These are phyloP conservation scores for Mungos mungo DNA, from an alignment of 2,113 vertebrate genomes.

Conservation along the genomic window DNA sequence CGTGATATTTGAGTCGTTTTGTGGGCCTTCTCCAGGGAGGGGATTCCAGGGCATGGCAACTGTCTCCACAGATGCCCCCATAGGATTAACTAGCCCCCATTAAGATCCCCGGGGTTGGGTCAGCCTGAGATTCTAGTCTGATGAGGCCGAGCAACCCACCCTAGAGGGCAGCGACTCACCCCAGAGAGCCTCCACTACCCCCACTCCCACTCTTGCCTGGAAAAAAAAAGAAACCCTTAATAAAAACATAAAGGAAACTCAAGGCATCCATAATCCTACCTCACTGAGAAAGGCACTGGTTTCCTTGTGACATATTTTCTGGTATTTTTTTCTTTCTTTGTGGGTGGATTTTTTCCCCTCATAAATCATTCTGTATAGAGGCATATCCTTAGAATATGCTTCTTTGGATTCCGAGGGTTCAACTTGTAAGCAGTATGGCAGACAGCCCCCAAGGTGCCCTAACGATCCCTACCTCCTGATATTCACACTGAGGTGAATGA, in stretches of 20 bases:
- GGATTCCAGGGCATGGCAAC: background rate
- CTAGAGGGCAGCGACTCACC: background rate
- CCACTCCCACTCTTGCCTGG: background rate
- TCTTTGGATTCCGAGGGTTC: background rate
- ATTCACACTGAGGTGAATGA: background rate
- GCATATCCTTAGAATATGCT: background rate
- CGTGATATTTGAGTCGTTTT: background rate
- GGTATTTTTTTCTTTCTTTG: background rate
- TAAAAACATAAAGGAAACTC: background rate
- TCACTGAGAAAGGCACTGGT: background rate
- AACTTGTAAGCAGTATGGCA: background rate
- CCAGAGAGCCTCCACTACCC: background rate
- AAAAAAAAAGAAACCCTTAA: background rate
- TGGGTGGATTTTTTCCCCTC: background rate
- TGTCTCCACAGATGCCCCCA: background rate
- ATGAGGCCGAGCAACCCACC: background rate
- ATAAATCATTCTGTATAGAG: background rate
- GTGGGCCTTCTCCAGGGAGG: background rate
- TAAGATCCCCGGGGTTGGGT: background rate
- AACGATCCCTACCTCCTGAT: background rate
- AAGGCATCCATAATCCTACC: background rate
- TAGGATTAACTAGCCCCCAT: background rate
- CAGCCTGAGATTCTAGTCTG: background rate
- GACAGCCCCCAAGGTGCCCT: background rate
- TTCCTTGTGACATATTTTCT: background rate